Percentiles rank a stretch among this genome's conserved stretches.
phyloP scores from a whole-genome alignment of 2,888 invertebrate species.

The Lasioglossum oenotherae region DNA sequence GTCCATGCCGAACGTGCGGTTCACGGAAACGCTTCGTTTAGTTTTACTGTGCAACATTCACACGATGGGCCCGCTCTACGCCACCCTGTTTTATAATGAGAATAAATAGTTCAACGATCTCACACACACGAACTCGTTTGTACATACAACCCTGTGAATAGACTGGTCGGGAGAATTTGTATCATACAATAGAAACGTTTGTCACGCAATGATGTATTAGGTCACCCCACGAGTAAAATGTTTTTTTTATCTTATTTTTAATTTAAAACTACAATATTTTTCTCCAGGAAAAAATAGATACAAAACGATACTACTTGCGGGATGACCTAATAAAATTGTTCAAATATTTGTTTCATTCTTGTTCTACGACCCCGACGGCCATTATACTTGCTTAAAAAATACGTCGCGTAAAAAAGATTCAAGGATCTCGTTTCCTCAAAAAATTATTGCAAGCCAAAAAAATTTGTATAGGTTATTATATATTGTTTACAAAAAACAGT shows the following conservation, averaged over 20 bases:
- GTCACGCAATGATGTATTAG: background rate
- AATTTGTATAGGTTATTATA: background rate
- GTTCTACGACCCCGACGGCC: background rate
- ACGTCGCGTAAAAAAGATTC: background rate
- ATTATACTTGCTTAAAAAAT: background rate
- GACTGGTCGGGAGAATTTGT: conserved; percentile 7
- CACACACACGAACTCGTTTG: background rate
- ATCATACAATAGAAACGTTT: conserved; percentile 17
- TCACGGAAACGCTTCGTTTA: conserved; percentile 92
- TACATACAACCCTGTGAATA: conserved; percentile 45
- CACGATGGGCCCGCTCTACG: conserved; percentile 90
- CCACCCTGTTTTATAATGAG: conserved; percentile 78
- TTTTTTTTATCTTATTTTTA: background rate
- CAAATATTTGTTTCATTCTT: background rate
- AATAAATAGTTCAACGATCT: conserved; percentile 64
- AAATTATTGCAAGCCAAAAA: background rate
- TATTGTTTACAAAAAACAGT: conserved; percentile 7
- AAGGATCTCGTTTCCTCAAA: background rate
- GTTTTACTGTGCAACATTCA: conserved; percentile 92
- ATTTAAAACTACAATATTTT: background rate
- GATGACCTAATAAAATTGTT: background rate
- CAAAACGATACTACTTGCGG: background rate
- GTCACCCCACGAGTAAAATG: background rate
- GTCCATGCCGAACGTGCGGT: conserved; percentile 89
- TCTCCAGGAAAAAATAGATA: background rate